A percentile compares a stretch with the other conserved stretches of the same genome.
These are phyloP conservation scores for Cremastobaeus sp. DNA, from an alignment of 2,888 invertebrate species.

Conservation along the genomic window DNA sequence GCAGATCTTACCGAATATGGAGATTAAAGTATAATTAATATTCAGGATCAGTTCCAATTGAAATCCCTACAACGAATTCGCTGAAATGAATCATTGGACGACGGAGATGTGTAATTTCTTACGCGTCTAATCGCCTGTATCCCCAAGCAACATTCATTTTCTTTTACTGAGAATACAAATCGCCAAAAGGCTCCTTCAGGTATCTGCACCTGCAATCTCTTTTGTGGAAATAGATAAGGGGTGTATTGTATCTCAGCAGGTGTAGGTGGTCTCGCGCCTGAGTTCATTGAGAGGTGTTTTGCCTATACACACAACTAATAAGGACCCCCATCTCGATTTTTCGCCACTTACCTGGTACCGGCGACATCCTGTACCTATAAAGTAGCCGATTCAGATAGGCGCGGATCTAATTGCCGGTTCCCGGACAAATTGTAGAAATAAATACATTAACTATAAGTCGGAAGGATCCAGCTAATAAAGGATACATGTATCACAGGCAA, in stretches of 20 bases:
- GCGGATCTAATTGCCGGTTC: slow-evolving; percentile 77
- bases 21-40: slow-evolving; percentile 39
- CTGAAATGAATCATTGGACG: slow-evolving; percentile 25
- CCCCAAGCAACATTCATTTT: slow-evolving; percentile 47
- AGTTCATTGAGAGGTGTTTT: slow-evolving; percentile 49
- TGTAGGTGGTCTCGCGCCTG: slow-evolving; percentile 75
- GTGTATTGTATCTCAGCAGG: slow-evolving; percentile 73
- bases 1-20: slow-evolving; percentile 8
- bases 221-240: slow-evolving; percentile 65
- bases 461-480: slow-evolving; percentile 64
- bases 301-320: slow-evolving; percentile 41
- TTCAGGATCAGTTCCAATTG: slow-evolving; percentile 28
- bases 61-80: slow-evolving; percentile 4
- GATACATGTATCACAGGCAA: slow-evolving; percentile 33
- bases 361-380: slow-evolving; percentile 73
- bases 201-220: slow-evolving; percentile 69
- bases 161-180: slow-evolving; percentile 49
- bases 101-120: slow-evolving; percentile 23
- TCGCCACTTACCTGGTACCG: no score
- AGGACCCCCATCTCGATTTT: slow-evolving; percentile 51
- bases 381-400: slow-evolving; percentile 71
- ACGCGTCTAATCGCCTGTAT: slow-evolving; percentile 32
- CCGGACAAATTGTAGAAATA: slow-evolving; percentile 77
- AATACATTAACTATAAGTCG: slow-evolving; percentile 71
- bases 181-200: slow-evolving; percentile 13